Base-by-base conservation (phyloP, 2,888 invertebrate species). In the Notodonta ziczac region DNA sequence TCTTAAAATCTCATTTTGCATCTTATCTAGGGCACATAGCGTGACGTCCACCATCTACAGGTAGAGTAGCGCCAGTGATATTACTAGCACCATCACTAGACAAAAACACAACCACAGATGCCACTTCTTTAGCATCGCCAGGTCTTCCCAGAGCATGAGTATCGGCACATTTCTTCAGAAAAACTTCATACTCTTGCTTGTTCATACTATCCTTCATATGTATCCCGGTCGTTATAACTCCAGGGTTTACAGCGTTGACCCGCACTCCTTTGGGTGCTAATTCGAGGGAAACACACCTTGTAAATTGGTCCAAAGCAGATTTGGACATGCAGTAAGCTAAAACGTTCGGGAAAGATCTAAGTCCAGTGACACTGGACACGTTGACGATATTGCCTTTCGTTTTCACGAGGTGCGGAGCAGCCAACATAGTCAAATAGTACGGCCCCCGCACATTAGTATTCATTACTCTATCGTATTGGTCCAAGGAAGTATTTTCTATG, bases 261-360 rank as follows among this genome's bases (percentile, higher is more conserved):
- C 98, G 94, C 0, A 98, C 97, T 68, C 96, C 95, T 83, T 97
- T 97, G 0, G 94, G 78, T 35, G 96, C 97, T 61, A 98, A 88
- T 80, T 98, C 99, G 35, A 99, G 87, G 8, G 99, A 98, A 4
- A 96, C 94, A 84, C 98, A 98, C 82, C 97, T 95, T 0, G 99
- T 99, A 73, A 99, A 96, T 83, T 99, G 99, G 91, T 99, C 99
- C 8, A 99, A 87, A 6, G 98, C 98, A 52, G 98, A 94, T 93
- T 99, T 99, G 7, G 98, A 98, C 94, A 99, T 96, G 77, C 96
- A 96, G 85, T 99, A 99, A 0, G 98, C 96, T 59, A 98, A 87
- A n/a, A 98, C 96, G 59, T 97, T 97, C 0, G 98, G 96, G 81
- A 98, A 99, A 66, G 98, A 95, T 83, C 98, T 94, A 40, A 98